Percentiles rank a stretch among this genome's conserved stretches.
Evolutionary conservation across 1,140 invertebrate species (phyloP).

Genomic region (Sycophila sp.): DNA sequence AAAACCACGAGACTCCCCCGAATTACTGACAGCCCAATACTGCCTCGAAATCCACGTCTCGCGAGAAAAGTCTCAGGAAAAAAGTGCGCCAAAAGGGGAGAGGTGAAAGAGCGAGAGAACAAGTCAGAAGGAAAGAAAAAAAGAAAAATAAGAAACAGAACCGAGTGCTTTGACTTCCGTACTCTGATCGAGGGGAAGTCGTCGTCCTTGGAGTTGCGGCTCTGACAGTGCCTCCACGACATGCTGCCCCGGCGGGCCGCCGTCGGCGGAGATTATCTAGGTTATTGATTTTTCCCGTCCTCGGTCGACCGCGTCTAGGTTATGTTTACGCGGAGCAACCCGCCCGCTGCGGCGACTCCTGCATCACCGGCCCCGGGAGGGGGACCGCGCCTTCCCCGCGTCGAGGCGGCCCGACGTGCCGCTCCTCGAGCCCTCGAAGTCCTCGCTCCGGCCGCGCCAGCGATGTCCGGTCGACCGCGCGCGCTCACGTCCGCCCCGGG

Average conservation of each 20-base stretch:
- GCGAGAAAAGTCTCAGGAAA: too few relatives aligned
- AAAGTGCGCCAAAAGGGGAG: background rate
- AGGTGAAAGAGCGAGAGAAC: background rate
- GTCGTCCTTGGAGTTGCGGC: slow-evolving; percentile 25
- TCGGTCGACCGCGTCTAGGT: slow-evolving; percentile 45
- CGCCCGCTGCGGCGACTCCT: background rate
- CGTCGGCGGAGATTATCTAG: slow-evolving; percentile 39
- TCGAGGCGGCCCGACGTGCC: background rate
- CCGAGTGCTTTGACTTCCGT: slow-evolving; percentile 3
- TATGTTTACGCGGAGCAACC: slow-evolving; percentile 58
- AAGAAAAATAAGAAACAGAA: background rate
- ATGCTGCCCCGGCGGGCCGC: slow-evolving; percentile 15
- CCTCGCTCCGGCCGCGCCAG: too few relatives aligned
- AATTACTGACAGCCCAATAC: too few relatives aligned
- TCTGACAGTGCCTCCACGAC: slow-evolving; percentile 38
- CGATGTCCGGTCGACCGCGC: too few relatives aligned
- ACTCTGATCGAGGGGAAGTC: slow-evolving; percentile 26
- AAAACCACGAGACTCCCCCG: too few relatives aligned
- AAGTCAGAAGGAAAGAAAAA: slow-evolving; percentile 1
- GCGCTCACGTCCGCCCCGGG: too few relatives aligned
- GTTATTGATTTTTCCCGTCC: slow-evolving; percentile 63
- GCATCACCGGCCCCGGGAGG: background rate
- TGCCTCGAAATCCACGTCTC: too few relatives aligned
- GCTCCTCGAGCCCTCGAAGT: background rate
- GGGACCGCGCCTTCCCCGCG: slow-evolving; percentile 7